Conservation (phyloP, 2,113 vertebrate genomes). For the Bostrychus sinensis region DNA sequence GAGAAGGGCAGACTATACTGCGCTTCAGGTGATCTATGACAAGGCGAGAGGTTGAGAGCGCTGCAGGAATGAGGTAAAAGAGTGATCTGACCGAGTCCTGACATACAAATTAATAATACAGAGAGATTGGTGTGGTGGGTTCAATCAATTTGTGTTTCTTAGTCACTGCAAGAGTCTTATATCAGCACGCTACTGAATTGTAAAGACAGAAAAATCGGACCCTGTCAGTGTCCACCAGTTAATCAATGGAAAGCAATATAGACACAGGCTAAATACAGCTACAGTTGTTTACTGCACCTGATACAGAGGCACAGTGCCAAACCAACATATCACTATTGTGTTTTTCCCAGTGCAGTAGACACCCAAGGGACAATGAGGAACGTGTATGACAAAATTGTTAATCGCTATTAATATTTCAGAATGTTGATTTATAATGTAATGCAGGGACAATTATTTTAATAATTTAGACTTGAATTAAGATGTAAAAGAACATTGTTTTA, state of each 20-base stretch:
- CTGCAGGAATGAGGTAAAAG: slow-evolving; percentile 10
- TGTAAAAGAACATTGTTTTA: no score
- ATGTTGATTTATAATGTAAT: slow-evolving; percentile 16
- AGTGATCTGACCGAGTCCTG: neutral
- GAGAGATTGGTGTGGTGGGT: neutral
- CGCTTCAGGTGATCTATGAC: slow-evolving; percentile 47
- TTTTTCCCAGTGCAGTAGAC: neutral
- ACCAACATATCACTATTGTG: slow-evolving; percentile 18
- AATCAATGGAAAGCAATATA: neutral
- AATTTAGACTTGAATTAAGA: no score
- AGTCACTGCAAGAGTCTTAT: neutral
- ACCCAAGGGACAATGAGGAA: slow-evolving; percentile 20
- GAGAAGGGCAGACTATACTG: slow-evolving; percentile 27
- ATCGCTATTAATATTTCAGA: slow-evolving; percentile 21
- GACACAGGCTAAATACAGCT: slow-evolving; percentile 3
- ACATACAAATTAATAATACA: neutral
- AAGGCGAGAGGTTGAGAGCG: neutral
- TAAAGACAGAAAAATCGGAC: neutral
- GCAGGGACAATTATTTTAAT: no score
- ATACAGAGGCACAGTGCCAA: slow-evolving; percentile 32
- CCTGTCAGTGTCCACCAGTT: neutral
- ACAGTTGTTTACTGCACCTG: slow-evolving; percentile 47
- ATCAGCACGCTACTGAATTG: neutral
- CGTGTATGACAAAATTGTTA: slow-evolving; percentile 29
- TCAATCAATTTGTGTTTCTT: neutral